These are phyloP conservation scores for Enteromius anoplus DNA, from an alignment of 2,797 vertebrate species.

Conservation along the genomic window DNA sequence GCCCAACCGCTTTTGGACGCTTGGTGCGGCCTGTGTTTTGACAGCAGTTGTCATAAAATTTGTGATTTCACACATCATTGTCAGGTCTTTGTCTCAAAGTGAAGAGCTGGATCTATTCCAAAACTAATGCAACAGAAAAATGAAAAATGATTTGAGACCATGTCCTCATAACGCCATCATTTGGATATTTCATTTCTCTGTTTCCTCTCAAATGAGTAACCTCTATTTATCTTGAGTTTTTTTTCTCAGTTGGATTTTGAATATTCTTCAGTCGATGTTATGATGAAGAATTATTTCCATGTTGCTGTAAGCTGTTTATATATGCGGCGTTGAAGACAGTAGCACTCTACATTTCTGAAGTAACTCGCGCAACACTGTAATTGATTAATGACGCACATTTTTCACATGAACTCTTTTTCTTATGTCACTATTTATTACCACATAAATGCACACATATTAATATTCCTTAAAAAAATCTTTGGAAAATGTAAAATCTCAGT, in stretches of 20 bases:
- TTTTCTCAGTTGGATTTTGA: not conserved
- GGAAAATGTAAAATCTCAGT: not conserved
- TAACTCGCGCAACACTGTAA: not conserved
- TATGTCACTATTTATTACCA: slow-evolving; percentile 13
- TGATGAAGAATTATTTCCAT: not conserved
- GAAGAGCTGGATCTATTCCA: slow-evolving; percentile 6
- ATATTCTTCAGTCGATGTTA: not conserved
- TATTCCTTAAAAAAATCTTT: not conserved
- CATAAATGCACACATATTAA: not conserved
- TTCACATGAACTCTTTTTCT: not conserved
- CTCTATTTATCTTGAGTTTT: not conserved
- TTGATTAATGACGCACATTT: slow-evolving; percentile 2
- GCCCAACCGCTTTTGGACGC: not conserved
- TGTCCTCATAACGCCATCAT: slow-evolving; percentile 1
- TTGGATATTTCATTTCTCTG: slow-evolving; percentile 3
- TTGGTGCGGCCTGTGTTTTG: not conserved
- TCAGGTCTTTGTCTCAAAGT: slow-evolving; percentile 7
- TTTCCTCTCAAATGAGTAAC: not conserved
- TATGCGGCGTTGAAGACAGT: not conserved
- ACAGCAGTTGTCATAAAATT: slow-evolving; percentile 12
- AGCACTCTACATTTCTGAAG: not conserved
- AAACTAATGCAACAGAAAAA: slow-evolving; percentile 12
- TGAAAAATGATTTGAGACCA: not conserved
- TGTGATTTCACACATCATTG: slow-evolving; percentile 15
- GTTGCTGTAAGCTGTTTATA: not conserved